Percentiles rank a stretch among this genome's conserved stretches.
phyloP scores from a whole-genome alignment of 2,113 vertebrate species.

The Calyptomena viridis region DNA sequence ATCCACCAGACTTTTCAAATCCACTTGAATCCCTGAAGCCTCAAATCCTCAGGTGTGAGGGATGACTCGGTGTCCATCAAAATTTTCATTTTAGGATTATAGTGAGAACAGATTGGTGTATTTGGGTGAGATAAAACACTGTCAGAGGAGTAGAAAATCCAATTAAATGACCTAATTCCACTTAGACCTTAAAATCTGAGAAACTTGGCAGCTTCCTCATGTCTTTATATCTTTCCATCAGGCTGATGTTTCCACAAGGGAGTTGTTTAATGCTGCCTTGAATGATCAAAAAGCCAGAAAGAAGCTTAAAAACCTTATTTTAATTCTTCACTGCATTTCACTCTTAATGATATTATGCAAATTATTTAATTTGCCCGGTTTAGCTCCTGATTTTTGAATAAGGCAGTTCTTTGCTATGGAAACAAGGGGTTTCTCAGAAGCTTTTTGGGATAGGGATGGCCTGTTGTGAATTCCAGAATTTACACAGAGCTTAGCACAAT shows the following conservation, averaged over 20 bases:
- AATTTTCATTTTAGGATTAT: not conserved
- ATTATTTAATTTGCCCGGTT: not conserved
- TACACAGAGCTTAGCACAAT: not conserved
- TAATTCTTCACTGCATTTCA: not conserved
- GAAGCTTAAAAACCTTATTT: accelerated
- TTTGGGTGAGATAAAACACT: not conserved
- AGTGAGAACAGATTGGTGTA: not conserved
- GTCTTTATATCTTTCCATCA: accelerated
- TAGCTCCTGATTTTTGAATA: not conserved
- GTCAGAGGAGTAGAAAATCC: not conserved
- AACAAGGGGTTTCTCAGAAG: not conserved
- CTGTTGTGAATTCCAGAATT: not conserved
- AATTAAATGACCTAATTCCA: not conserved
- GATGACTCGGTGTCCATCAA: not conserved
- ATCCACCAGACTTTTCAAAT: not conserved
- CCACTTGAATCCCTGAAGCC: not conserved
- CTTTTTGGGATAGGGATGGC: not conserved
- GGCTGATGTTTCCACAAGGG: not conserved
- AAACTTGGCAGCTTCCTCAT: not conserved
- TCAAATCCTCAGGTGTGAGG: not conserved
- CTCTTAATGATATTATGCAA: not conserved
- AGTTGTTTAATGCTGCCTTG: not conserved
- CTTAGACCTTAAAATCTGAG: not conserved
- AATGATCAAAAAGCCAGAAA: not conserved
- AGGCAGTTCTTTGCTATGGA: not conserved